Percentiles rank a stretch among this genome's conserved stretches.
Conservation (phyloP, 1,140 invertebrate species). For the Pseudomyrmex pallidus region DNA sequence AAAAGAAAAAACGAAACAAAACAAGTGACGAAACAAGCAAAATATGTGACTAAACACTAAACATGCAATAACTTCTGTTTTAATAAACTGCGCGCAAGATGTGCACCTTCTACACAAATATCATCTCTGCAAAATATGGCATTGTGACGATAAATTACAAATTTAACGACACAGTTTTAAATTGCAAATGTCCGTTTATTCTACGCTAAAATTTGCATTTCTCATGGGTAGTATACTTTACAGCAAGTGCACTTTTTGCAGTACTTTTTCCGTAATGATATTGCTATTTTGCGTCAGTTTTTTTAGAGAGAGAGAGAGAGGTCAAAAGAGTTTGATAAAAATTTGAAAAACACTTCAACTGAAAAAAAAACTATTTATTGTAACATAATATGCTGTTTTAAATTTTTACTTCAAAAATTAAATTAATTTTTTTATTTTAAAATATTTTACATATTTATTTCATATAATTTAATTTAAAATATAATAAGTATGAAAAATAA, state of each 20-base stretch:
- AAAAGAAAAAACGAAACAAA: no score
- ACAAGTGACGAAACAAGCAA: neutral
- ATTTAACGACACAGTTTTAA: conserved; percentile 50
- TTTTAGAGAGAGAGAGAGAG: neutral
- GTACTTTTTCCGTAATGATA: conserved; percentile 24
- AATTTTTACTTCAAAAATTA: no score
- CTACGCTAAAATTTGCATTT: conserved; percentile 54
- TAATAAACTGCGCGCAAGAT: neutral
- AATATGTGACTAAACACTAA: neutral
- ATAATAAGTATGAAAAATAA: no score
- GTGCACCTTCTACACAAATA: conserved; percentile 5
- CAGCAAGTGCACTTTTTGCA: neutral
- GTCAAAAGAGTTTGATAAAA: no score
- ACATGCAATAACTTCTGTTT: neutral
- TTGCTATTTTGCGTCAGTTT: conserved; percentile 21
- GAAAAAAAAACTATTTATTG: no score
- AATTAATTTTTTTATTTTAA: no score
- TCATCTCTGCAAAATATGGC: conserved; percentile 15
- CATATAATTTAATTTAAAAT: no score
- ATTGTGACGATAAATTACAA: conserved; percentile 32
- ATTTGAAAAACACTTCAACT: no score
- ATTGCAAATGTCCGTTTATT: conserved; percentile 32
- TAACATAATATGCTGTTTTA: no score
- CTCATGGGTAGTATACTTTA: conserved; percentile 6
- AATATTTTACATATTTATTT: no score